Evolutionary conservation across 2,888 invertebrate species (phyloP).

Genomic region (Nymphalis c-album): DNA sequence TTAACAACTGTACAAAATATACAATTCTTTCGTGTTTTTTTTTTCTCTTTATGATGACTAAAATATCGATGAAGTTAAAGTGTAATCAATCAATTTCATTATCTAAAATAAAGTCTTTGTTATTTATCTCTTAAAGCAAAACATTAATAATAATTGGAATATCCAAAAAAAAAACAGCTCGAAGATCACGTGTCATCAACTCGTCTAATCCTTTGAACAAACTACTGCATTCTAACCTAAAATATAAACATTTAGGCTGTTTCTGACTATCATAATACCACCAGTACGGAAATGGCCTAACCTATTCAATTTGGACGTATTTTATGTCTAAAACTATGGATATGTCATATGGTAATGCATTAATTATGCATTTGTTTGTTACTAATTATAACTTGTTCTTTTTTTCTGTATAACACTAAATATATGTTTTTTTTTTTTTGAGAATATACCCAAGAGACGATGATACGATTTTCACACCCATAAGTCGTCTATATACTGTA

Average conservation of each 20-base stretch:
- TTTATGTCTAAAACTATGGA: conserved; percentile 15
- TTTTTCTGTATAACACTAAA: no score
- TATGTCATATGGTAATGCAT: conserved; percentile 9
- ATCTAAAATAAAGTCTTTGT: conserved; percentile 41
- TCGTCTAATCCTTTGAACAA: conserved; percentile 3
- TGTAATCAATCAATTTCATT: conserved; percentile 38
- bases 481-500: no score
- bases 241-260: conserved; percentile 28
- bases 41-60: conserved; percentile 15
- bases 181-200: conserved; percentile 25
- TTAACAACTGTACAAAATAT: conserved; percentile 53
- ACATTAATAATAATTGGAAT: conserved; percentile 29
- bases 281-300: conserved; percentile 18
- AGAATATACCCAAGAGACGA: no score
- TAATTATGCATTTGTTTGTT: no score
- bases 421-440: no score
- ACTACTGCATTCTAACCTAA: conserved; percentile 11
- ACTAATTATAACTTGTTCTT: no score
- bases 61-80: conserved; percentile 29
- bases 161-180: conserved; percentile 30
- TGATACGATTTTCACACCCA: no score
- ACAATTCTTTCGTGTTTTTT: conserved; percentile 39
- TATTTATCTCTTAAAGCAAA: conserved; percentile 32
- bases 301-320: not conserved
- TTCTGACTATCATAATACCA: conserved; percentile 16